Percentiles rank a stretch among this genome's conserved stretches.
Conservation (phyloP, 2,888 invertebrate species). For the Hirtodrosophila trivittata region DNA sequence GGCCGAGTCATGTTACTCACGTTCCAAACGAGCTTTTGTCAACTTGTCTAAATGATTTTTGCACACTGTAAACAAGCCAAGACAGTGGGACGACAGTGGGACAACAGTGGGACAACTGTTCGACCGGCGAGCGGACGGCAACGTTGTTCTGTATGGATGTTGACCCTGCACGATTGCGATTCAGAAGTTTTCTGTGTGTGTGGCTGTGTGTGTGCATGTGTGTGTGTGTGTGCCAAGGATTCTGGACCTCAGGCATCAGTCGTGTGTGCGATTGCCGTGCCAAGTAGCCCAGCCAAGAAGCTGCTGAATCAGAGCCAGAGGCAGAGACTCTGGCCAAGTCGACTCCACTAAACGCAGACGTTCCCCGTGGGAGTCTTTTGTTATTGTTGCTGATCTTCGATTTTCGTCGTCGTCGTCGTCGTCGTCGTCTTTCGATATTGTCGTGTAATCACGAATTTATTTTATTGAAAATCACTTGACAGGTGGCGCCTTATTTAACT, state of each 20-base stretch:
- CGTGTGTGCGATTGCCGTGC: conserved; percentile 70
- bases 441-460: conserved; percentile 84
- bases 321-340: background rate
- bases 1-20: conserved; percentile 82
- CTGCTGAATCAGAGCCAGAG: conserved; percentile 38
- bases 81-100: conserved; percentile 52
- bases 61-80: conserved; percentile 81
- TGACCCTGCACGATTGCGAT: conserved; percentile 82
- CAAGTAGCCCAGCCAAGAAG: conserved; percentile 31
- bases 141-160: conserved; percentile 65
- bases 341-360: conserved; percentile 3
- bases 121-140: conserved; percentile 30
- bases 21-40: conserved; percentile 83
- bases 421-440: conserved; percentile 69
- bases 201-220: conserved; percentile 20
- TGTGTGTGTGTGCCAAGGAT: conserved; percentile 61
- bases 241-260: conserved; percentile 53
- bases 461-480: conserved; percentile 83
- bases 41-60: conserved; percentile 82
- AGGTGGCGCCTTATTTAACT: conserved; percentile 82
- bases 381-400: conserved; percentile 75
- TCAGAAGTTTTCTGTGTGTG: conserved; percentile 74
- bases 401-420: conserved; percentile 59
- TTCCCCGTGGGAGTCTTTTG: conserved; percentile 78
- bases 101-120: conserved; percentile 28